Evolutionary conservation across 2,797 vertebrate genomes (phyloP).

Genomic region (Loris lydekkerianus): DNA sequence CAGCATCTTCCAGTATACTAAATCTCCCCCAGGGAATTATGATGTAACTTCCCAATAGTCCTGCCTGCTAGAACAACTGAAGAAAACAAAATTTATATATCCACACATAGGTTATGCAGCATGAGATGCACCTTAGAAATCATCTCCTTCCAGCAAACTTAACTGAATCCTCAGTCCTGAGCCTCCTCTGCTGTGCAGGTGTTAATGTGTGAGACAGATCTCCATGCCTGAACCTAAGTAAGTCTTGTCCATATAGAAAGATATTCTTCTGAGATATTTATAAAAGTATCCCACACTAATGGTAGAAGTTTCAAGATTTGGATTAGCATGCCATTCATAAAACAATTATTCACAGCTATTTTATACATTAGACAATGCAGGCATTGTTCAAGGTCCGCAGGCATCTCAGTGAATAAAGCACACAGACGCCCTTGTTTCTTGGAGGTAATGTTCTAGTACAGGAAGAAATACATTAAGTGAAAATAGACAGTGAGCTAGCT

Average conservation of each 20-base stretch:
- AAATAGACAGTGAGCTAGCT: neutral
- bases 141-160: neutral
- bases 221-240: neutral
- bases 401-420: neutral
- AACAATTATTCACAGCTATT: neutral
- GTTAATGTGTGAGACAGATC: neutral
- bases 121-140: neutral
- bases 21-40: neutral
- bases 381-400: neutral
- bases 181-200: neutral
- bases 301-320: neutral
- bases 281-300: neutral
- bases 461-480: neutral
- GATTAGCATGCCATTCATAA: neutral
- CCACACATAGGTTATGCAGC: too few relatives aligned
- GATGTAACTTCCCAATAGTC: neutral
- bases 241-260: neutral
- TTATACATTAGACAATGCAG: neutral
- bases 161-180: neutral
- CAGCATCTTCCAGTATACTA: neutral
- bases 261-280: neutral
- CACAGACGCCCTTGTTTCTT: neutral
- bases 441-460: neutral
- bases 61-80: neutral
- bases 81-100: neutral